Percentiles rank a stretch among this genome's conserved stretches.
phyloP scores from a whole-genome alignment of 2,888 invertebrate genomes.

The Leptinotarsa peninsularis region DNA sequence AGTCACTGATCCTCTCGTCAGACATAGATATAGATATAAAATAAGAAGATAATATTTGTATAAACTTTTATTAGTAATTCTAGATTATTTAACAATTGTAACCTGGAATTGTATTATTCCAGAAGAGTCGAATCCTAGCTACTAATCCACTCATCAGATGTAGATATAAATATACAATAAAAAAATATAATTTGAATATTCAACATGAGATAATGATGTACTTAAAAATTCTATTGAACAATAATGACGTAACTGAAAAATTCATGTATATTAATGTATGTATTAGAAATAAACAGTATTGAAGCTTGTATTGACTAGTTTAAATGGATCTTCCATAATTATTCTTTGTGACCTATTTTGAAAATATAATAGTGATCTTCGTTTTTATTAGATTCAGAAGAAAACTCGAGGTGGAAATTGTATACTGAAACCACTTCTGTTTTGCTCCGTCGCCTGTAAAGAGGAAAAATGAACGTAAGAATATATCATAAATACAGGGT shows the following conservation, averaged over 20 bases:
- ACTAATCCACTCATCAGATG: slow-evolving; percentile 39
- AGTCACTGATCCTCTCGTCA: slow-evolving; percentile 44
- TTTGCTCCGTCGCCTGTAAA: not conserved
- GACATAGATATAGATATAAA: slow-evolving; percentile 34
- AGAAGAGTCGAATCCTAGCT: slow-evolving; percentile 44
- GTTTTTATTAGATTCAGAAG: not conserved
- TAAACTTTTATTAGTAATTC: slow-evolving; percentile 23
- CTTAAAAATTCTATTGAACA: slow-evolving; percentile 4
- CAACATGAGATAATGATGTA: no score
- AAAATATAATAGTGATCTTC: not conserved
- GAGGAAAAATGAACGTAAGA: not conserved
- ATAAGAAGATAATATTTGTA: slow-evolving; percentile 31
- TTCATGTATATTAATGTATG: slow-evolving; percentile 43
- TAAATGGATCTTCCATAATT: not conserved
- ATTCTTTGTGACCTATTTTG: not conserved
- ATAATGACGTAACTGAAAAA: slow-evolving; percentile 2
- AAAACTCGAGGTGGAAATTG: slow-evolving; percentile 23
- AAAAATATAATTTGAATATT: slow-evolving; percentile 29
- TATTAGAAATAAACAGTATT: slow-evolving; percentile 35
- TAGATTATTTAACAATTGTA: slow-evolving; percentile 28
- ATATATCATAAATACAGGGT: no score
- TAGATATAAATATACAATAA: slow-evolving; percentile 30
- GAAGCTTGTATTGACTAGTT: slow-evolving; percentile 31
- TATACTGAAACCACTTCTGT: slow-evolving; percentile 10
- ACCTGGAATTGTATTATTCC: slow-evolving; percentile 38